A percentile compares a stretch with the other conserved stretches of the same genome.
phyloP scores from a whole-genome alignment of 2,113 vertebrate genomes.

The Enhydra lutris region DNA sequence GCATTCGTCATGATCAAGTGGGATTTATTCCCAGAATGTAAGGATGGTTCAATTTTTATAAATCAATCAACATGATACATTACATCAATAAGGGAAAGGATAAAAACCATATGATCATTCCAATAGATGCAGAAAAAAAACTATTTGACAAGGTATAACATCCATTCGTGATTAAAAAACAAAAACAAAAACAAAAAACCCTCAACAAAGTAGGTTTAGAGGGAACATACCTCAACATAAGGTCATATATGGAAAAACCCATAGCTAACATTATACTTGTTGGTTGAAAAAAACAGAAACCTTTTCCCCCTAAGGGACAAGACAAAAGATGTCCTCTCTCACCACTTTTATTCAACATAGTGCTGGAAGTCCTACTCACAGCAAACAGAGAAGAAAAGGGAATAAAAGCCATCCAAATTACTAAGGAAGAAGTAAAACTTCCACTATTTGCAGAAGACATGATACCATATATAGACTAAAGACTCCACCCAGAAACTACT shows the following conservation, averaged over 20 bases:
- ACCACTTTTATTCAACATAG: background rate
- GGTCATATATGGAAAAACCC: background rate
- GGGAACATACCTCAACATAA: background rate
- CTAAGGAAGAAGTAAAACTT: no score
- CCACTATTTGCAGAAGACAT: no score
- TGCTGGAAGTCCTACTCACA: no score
- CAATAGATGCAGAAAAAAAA: background rate
- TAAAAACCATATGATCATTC: background rate
- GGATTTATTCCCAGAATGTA: background rate
- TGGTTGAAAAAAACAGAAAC: background rate
- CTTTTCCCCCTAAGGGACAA: background rate
- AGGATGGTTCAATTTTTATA: background rate
- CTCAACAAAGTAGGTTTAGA: background rate
- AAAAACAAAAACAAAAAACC: background rate
- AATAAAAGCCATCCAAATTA: no score
- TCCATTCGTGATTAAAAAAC: background rate
- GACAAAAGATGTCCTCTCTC: background rate
- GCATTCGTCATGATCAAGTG: background rate
- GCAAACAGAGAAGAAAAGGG: no score
- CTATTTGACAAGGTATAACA: background rate
- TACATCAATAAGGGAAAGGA: background rate
- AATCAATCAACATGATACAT: background rate
- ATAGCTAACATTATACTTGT: background rate
- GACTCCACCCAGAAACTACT: no score
- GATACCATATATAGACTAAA: no score